These are phyloP conservation scores for Gastracanthus pulcherrimus DNA, from an alignment of 2,888 invertebrate species.

Conservation along the genomic window DNA sequence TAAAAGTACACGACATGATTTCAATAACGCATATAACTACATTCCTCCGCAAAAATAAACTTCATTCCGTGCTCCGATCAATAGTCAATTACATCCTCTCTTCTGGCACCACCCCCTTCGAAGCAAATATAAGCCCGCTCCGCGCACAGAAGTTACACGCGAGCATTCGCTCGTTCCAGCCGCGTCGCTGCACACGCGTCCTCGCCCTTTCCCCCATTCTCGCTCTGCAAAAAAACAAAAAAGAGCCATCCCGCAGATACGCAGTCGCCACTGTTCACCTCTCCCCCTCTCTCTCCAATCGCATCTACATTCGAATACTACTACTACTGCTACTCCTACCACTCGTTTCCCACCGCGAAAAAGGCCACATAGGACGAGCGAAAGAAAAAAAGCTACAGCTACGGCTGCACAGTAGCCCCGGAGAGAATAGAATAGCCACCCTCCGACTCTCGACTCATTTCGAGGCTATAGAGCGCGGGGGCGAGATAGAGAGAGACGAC, in stretches of 20 bases:
- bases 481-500: slow-evolving; percentile 1
- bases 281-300: slow-evolving; percentile 4
- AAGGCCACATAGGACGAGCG: neutral
- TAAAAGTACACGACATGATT: too few relatives aligned
- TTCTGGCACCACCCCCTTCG: too few relatives aligned
- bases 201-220: neutral
- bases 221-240: neutral
- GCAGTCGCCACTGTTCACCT: too few relatives aligned
- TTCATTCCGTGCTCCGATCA: neutral
- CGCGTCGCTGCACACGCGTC: too few relatives aligned
- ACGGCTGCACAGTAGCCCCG: neutral
- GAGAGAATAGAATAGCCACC: slow-evolving; percentile 15
- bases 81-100: slow-evolving; percentile 32
- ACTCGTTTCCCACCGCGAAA: slow-evolving; percentile 13
- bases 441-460: slow-evolving; percentile 23
- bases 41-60: too few relatives aligned
- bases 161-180: neutral
- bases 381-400: slow-evolving; percentile 19
- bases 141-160: neutral
- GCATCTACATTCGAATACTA: slow-evolving; percentile 38
- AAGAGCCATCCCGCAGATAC: neutral
- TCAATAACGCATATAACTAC: too few relatives aligned
- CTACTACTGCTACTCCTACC: too few relatives aligned
- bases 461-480: neutral
- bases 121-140: too few relatives aligned